Conservation (phyloP, 2,113 vertebrate species). For the Pterocles burchelli region DNA sequence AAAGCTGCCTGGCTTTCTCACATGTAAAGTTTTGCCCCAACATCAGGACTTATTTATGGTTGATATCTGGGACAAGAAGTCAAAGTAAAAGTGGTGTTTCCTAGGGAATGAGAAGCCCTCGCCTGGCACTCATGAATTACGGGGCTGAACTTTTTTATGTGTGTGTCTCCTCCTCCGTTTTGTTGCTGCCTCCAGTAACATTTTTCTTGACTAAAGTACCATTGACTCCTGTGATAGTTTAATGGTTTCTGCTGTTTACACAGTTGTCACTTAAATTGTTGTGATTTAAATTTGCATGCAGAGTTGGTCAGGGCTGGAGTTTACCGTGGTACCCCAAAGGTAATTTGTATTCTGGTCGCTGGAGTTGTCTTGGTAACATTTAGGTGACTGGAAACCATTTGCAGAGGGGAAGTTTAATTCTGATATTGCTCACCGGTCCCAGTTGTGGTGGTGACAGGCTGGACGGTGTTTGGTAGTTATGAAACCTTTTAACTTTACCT, state of each 20-base stretch:
- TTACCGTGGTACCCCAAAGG: conserved; percentile 69
- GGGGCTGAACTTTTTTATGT: conserved; percentile 53
- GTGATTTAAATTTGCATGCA: conserved; percentile 79
- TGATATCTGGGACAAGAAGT: conserved; percentile 47
- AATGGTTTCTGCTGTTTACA: conserved; percentile 80
- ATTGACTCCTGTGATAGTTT: conserved; percentile 79
- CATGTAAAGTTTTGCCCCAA: background rate
- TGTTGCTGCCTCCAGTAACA: conserved; percentile 73
- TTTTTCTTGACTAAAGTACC: conserved; percentile 65
- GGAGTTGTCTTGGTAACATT: conserved; percentile 90
- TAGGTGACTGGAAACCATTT: conserved; percentile 88
- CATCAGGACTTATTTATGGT: background rate
- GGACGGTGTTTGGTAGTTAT: conserved; percentile 62
- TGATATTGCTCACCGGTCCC: conserved; percentile 70
- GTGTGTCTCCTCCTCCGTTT: conserved; percentile 70
- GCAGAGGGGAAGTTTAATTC: conserved; percentile 80
- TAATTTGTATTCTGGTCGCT: conserved; percentile 87
- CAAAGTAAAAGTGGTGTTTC: conserved; percentile 57
- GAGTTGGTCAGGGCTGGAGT: conserved; percentile 68
- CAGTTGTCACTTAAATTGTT: conserved; percentile 81
- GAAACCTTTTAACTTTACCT: conserved; percentile 46
- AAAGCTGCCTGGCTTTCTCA: background rate
- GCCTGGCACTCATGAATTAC: conserved; percentile 62
- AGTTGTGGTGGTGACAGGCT: conserved; percentile 70
- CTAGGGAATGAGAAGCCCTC: conserved; percentile 53